Conservation (phyloP, 2,797 vertebrate species). For the Malurus splendens region DNA sequence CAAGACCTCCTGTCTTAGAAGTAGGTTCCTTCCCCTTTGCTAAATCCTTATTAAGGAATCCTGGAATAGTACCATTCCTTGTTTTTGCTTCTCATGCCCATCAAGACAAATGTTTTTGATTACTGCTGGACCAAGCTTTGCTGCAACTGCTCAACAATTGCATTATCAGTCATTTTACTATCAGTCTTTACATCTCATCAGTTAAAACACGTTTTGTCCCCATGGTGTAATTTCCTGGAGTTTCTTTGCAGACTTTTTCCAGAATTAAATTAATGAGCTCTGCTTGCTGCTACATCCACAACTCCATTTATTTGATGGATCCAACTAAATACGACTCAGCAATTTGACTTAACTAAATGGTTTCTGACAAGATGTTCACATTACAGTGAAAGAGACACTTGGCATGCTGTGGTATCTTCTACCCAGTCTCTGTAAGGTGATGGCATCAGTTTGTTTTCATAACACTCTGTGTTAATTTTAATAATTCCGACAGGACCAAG, state of each 20-base stretch:
- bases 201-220: not conserved
- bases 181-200: conserved; percentile 5
- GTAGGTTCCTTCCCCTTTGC: not conserved
- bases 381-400: not conserved
- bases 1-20: not conserved
- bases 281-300: not conserved
- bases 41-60: not conserved
- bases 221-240: not conserved
- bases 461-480: not conserved
- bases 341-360: not conserved
- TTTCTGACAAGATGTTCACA: not conserved
- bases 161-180: conserved; percentile 17
- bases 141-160: not conserved
- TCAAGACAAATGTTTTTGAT: conserved; percentile 38
- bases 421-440: not conserved
- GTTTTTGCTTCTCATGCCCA: not conserved
- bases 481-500: not conserved
- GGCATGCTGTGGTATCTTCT: not conserved
- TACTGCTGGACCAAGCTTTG: not conserved
- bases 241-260: not conserved
- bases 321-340: not conserved
- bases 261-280: conserved; percentile 14
- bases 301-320: conserved; percentile 4
- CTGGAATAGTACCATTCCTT: not conserved
- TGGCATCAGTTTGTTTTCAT: not conserved